Evolutionary conservation across 2,888 invertebrate species (phyloP).

Genomic region (Siphlonurus alternatus): DNA sequence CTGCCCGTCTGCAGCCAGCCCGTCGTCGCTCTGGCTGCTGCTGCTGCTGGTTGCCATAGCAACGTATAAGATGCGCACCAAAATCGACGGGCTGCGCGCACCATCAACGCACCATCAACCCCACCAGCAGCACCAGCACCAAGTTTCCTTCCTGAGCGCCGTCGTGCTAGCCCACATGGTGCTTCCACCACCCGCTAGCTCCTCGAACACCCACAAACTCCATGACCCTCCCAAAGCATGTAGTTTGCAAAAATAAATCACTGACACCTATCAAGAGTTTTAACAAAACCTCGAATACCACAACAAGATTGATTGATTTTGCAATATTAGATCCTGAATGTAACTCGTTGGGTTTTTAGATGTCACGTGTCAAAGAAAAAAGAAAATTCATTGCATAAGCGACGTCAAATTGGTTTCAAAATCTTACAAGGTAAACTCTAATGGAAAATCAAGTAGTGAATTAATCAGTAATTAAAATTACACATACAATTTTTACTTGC

Average conservation of each 20-base stretch:
- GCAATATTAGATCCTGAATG: too few species aligned
- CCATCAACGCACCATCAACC: not conserved
- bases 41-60: not conserved
- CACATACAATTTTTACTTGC: too few species aligned
- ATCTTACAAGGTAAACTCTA: too few species aligned
- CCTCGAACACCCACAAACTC: not conserved
- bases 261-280: not conserved
- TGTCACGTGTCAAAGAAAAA: too few species aligned
- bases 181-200: not conserved
- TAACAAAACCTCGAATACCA: not conserved
- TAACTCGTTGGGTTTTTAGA: too few species aligned
- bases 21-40: not conserved
- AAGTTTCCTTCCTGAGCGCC: too few species aligned
- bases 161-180: not conserved
- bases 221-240: not conserved
- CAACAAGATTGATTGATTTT: not conserved
- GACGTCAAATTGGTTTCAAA: too few species aligned
- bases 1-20: not conserved
- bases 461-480: too few species aligned
- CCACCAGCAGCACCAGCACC: not conserved
- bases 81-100: not conserved
- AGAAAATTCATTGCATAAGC: too few species aligned
- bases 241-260: not conserved
- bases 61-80: not conserved
- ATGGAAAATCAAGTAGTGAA: too few species aligned